Evolutionary conservation across 2,888 invertebrate species (phyloP).

Genomic region (Rugalucina vietnamica): DNA sequence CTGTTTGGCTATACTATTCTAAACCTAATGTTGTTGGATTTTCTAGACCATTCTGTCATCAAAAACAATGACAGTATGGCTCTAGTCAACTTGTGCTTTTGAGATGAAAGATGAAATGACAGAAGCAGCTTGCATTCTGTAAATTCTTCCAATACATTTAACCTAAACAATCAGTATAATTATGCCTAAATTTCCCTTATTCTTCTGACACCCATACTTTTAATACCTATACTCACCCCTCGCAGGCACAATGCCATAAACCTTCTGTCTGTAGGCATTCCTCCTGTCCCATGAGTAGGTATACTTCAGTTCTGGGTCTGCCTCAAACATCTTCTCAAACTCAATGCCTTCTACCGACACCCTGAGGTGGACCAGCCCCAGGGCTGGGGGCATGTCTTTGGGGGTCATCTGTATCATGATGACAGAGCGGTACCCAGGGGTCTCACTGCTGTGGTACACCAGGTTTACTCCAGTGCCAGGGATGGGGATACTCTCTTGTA

Average conservation of each 20-base stretch:
- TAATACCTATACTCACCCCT: too few relatives aligned
- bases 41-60: too few relatives aligned
- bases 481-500: constrained; percentile 97
- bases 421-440: constrained; percentile 96
- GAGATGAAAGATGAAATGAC: too few relatives aligned
- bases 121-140: too few relatives aligned
- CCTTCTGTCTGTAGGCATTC: constrained; percentile 98
- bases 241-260: constrained; percentile 98
- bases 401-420: constrained; percentile 87
- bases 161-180: too few relatives aligned
- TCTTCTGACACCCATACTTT: too few relatives aligned
- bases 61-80: too few relatives aligned
- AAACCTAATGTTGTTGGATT: too few relatives aligned
- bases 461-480: constrained; percentile 97
- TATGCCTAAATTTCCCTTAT: too few relatives aligned
- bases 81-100: too few relatives aligned
- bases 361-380: constrained; percentile 91
- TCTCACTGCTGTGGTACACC: constrained; percentile 97
- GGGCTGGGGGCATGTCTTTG: constrained; percentile 75
- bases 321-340: constrained; percentile 96
- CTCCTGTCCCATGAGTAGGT: constrained; percentile 99
- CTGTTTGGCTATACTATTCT: too few relatives aligned
- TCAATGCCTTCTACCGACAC: constrained; percentile 96
- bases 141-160: too few relatives aligned
- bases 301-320: constrained; percentile 97